Evolutionary conservation across 2,888 invertebrate species (phyloP), one percentile per base, ranked within the genome.

Genomic region (Andrena haemorrhoa): DNA sequence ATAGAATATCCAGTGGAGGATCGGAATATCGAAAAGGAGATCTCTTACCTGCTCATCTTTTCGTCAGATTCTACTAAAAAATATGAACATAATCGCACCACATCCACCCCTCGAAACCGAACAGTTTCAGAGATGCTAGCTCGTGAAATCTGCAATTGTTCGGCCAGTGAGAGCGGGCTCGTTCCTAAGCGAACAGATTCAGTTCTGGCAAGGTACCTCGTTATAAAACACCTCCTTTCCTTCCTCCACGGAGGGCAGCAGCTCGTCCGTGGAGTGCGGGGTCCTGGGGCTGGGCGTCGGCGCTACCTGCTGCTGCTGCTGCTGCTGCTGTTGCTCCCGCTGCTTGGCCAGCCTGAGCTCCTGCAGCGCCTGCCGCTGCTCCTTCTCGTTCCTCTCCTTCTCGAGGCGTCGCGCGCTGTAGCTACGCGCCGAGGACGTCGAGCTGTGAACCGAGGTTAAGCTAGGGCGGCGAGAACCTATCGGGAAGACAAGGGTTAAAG

Each of bases 381-480:
- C 97, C 93, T 97, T 97, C 93, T 97, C 97, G 92, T 97, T 97
- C 77, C 97, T 94, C 92, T 98, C 98, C 88, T 96, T 95, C 93
- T 98, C 98, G 94, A 97, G 97, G 84, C 97, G 95, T 93, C 96
- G 96, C 88, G 97, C 95, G 92, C 97, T 97, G 94, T 97, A 97
- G 94, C 97, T 97, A 92, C 97, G 96, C 85, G 97, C 96, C 69
- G 97, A 98, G 82, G 97, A 97, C 89, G 96, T 96, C 93, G 96
- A 97, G 95, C 97, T 97, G 93, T 98, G 97, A 90, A 98, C 95
- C 85, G 97, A 98, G 88, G 96, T 97, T 95, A 97, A 95, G 95
- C 97, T 97, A 95, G 97, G 97, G 95, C 97, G 96, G 95, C 97
- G 95, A 93, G 97, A 97, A 95, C 97, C 97, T 97, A 94, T 23